Evolutionary conservation across 2,797 vertebrate species (phyloP), one percentile per base, ranked within the genome.

Genomic region (Sebastes vulpes): DNA sequence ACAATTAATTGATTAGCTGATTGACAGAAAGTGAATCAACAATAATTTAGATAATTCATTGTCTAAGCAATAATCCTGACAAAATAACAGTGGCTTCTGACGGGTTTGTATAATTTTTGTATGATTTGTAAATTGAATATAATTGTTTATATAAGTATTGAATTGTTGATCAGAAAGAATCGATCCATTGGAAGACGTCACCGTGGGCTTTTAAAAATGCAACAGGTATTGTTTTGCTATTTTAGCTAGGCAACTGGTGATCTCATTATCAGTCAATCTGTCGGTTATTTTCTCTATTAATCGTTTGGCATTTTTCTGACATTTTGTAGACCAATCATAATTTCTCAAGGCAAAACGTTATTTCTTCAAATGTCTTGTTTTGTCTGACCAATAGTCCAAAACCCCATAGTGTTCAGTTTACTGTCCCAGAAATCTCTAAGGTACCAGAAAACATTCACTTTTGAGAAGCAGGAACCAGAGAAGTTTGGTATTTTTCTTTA

Each of bases 121-220:
- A 3, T 57, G 0, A 25, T 28, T 28, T 18, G 9, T 46, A 2
- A 50, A 20, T 32, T 58, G 3, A 31, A 56, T 54, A 6, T 26
- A 14, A 2, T 53, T 9, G 1, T 68, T 42, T 42, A 42, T 42
- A 42, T 0, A 18, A 46, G 3, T 46, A 46, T 65, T 70, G 0
- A n/a, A 14, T 0, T 18, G 5, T 25, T 46, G 23, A 23, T 29
- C 9, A n/a, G n/a, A 38, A 18, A 42, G 38, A 42, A 3, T 6
- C 0, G 0, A 38, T 0, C 0, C 6, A 26, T 20, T 3, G 10
- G 5, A 54, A 20, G 3, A 32, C 0, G 0, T 46, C 3, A 25
- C 1, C 2, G 4, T 12, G 2, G 18, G 23, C 56, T 52, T 9
- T 12, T 57, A 32, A 35, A 35, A 56, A 57, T 23, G 25, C 21